A percentile compares a stretch with the other conserved stretches of the same genome.
Conservation (phyloP, 2,797 vertebrate genomes). For the Gephyroberyx darwinii region DNA sequence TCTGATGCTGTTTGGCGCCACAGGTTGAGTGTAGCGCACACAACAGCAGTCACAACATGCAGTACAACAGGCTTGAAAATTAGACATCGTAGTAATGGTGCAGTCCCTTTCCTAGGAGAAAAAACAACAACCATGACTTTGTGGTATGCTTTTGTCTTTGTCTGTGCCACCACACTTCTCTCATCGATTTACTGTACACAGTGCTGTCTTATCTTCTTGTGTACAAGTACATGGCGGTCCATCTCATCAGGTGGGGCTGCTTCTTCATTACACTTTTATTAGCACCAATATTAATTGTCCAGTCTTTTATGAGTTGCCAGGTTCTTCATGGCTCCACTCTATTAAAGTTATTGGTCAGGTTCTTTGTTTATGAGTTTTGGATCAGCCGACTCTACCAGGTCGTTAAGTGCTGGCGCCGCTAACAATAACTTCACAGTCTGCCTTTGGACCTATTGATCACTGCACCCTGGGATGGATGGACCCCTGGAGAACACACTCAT, state of each 20-base stretch:
- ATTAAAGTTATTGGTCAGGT: slow-evolving; percentile 70
- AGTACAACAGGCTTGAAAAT: background rate
- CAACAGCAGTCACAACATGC: background rate
- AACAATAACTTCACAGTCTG: slow-evolving; percentile 28
- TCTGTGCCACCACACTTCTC: background rate
- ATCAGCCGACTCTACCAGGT: slow-evolving; percentile 47
- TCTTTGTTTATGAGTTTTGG: slow-evolving; percentile 70
- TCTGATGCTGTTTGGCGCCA: slow-evolving; percentile 6
- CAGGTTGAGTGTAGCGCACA: slow-evolving; percentile 8
- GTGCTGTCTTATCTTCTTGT: background rate
- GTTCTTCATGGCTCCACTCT: slow-evolving; percentile 55
- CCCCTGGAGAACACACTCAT: slow-evolving; percentile 7
- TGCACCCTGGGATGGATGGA: background rate
- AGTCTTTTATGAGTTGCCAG: slow-evolving; percentile 40
- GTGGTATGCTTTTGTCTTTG: background rate
- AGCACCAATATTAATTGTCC: slow-evolving; percentile 62
- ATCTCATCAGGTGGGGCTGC: slow-evolving; percentile 25
- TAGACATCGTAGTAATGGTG: slow-evolving; percentile 5
- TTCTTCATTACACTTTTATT: slow-evolving; percentile 61
- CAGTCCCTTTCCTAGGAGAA: slow-evolving; percentile 3
- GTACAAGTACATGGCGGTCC: slow-evolving; percentile 6
- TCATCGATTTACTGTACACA: background rate
- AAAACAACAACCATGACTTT: slow-evolving; percentile 1
- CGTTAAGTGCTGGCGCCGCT: slow-evolving; percentile 22
- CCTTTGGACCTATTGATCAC: slow-evolving; percentile 30